These are phyloP conservation scores for Cryptus armator DNA, from an alignment of 2,888 invertebrate species.

Conservation along the genomic window DNA sequence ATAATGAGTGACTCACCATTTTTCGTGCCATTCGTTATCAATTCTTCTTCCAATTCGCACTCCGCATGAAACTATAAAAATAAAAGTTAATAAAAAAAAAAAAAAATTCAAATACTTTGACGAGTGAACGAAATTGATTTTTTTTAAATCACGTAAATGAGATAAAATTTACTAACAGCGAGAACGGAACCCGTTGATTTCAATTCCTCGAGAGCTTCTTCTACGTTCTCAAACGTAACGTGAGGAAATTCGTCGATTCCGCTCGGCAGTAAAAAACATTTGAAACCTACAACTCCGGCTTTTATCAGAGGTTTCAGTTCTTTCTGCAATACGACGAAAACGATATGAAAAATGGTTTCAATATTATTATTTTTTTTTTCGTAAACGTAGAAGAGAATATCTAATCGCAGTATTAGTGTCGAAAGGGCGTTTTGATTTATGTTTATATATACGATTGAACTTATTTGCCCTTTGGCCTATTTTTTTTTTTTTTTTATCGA, in stretches of 20 bases:
- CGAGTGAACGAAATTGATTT: conserved; percentile 16
- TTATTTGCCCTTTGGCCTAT: neutral
- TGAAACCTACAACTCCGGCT: conserved; percentile 91
- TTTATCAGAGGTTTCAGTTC: conserved; percentile 87
- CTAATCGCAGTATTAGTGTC: too few relatives aligned
- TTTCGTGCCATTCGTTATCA: conserved; percentile 23
- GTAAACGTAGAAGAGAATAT: too few relatives aligned
- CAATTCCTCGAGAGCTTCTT: conserved; percentile 87
- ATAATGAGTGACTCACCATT: conserved; percentile 44
- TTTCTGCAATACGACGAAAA: conserved; percentile 82
- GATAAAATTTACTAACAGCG: conserved; percentile 86
- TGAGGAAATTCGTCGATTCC: conserved; percentile 90
- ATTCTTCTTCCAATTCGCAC: conserved; percentile 87
- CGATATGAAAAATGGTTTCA: neutral
- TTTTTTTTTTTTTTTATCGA: neutral
- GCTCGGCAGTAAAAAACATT: conserved; percentile 90
- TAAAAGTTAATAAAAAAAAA: conserved; percentile 64
- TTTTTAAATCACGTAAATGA: neutral
- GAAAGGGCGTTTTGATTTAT: too few relatives aligned
- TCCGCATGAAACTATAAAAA: conserved; percentile 90
- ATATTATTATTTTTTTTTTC: neutral
- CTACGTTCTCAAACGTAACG: conserved; percentile 87
- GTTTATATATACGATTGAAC: too few relatives aligned
- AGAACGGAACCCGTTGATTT: conserved; percentile 88
- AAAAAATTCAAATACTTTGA: conserved; percentile 27